Percentiles rank a stretch among this genome's conserved stretches.
Conservation (phyloP, 2,113 vertebrate species). For the Ceyx cyanopectus region DNA sequence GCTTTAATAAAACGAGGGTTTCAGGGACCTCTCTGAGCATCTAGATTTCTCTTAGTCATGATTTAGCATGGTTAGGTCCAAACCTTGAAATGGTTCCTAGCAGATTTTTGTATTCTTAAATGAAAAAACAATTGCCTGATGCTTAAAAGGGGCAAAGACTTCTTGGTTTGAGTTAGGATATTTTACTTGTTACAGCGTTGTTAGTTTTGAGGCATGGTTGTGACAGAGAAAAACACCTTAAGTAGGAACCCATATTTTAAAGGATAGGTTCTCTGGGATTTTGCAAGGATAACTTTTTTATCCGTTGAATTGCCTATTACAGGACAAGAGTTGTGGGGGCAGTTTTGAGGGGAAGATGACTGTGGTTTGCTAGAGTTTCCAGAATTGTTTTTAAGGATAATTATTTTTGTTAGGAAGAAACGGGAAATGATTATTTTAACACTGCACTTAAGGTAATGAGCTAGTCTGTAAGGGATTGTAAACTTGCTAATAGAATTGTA, state of each 20-base stretch:
- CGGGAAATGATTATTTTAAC: not conserved
- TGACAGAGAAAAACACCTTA: not conserved
- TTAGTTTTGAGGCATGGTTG: rapidly evolving
- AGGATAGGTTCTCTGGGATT: not conserved
- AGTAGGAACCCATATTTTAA: not conserved
- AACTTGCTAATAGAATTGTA: not conserved
- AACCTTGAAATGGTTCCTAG: not conserved
- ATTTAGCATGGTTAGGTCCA: not conserved
- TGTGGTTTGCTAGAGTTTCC: not conserved
- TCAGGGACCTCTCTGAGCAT: not conserved
- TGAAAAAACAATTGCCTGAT: not conserved
- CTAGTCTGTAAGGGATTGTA: not conserved
- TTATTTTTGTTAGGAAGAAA: not conserved
- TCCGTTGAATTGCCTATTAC: not conserved
- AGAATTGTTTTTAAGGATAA: not conserved
- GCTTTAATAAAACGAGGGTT: not conserved
- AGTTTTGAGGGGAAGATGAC: not conserved
- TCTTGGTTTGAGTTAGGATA: not conserved
- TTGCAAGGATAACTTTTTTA: not conserved
- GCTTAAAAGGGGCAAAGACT: not conserved
- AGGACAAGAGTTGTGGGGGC: not conserved
- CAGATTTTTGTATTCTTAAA: not conserved
- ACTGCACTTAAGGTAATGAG: not conserved
- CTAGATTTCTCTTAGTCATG: not conserved
- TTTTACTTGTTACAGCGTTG: not conserved